Base-by-base conservation (phyloP, 2,113 vertebrate genomes). In the Hippocampus guttulatus region DNA sequence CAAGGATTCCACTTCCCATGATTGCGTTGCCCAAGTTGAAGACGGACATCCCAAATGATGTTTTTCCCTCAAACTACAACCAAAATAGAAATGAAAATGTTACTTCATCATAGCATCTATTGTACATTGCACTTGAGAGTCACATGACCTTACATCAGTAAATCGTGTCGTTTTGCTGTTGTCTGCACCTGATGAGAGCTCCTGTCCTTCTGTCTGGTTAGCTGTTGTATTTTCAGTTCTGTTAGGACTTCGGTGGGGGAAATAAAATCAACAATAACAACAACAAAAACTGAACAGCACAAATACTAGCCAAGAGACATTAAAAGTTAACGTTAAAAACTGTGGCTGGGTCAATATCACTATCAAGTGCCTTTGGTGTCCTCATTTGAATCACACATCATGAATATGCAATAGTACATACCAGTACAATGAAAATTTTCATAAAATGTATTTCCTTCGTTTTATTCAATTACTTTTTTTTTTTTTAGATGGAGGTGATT, bases 21-120 rank as follows among this genome's bases (percentile, higher is more conserved):
- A 99, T 99, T 73, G 97, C 97, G 0, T 99, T 99, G 81, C 96
- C 96, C 85, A 99, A 90, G 88, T 99, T 99, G 91, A 99, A 99
- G 77, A 99, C 94, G 0, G 97, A 99, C 97, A 99, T 98, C 73
- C 96, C 96, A 0, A 99, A 97, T 0, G 96, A 98, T 0, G 97
- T 98, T 88, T 98, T 99, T 79, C 97, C 97, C 87, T 98, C 96
- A 16, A 98, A 98, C 97, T 99, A 83, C 7, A 5, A 63, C 54
- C 10, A 73, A 70, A 68, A 69, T 21, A 64, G 78, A 62, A n/a
- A 43, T 71, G 21, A 73, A 20, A 6, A 41, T 4, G 10, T 27
- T 71, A 30, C 55, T 51, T 30, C 52, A 0, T 25, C 11, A 33
- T n/a, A 51, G 3, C 40, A 76, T 30, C 14, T 12, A 41, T 23